Evolutionary conservation across 2,888 invertebrate genomes (phyloP).

Genomic region (Salpingus planirostris): DNA sequence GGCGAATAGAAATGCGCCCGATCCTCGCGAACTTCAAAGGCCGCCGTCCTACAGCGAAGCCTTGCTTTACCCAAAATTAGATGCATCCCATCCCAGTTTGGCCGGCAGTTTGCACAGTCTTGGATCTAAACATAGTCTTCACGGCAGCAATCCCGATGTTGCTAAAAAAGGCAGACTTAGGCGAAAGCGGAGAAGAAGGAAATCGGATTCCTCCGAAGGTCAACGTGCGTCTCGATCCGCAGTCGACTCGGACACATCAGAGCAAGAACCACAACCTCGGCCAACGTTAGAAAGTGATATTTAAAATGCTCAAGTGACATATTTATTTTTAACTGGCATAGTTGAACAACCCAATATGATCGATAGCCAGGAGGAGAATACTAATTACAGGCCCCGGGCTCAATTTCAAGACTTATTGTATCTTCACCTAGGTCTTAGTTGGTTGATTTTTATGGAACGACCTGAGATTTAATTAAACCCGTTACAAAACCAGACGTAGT

Average conservation of each 20-base stretch:
- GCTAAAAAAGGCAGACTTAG: slow-evolving; percentile 25
- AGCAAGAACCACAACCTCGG: slow-evolving; percentile 16
- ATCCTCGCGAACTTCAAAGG: slow-evolving; percentile 57
- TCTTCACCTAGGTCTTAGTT: too few relatives aligned
- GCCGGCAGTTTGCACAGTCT: slow-evolving; percentile 35
- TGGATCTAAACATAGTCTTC: slow-evolving; percentile 22
- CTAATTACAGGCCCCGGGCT: too few relatives aligned
- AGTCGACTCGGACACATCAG: slow-evolving; percentile 18
- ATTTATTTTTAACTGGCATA: slow-evolving; percentile 5
- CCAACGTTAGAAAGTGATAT: slow-evolving; percentile 30
- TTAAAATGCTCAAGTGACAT: slow-evolving; percentile 18
- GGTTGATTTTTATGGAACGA: too few relatives aligned
- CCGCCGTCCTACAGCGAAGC: slow-evolving; percentile 74
- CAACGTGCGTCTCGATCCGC: slow-evolving; percentile 22
- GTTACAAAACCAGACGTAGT: too few relatives aligned
- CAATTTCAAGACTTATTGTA: too few relatives aligned
- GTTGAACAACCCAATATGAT: too few relatives aligned
- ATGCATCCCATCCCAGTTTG: slow-evolving; percentile 47
- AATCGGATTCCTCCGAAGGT: slow-evolving; percentile 23
- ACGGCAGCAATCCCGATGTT: slow-evolving; percentile 29
- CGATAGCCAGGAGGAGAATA: too few relatives aligned
- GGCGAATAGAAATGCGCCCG: slow-evolving; percentile 51
- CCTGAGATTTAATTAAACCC: too few relatives aligned
- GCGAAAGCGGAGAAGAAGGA: slow-evolving; percentile 27
- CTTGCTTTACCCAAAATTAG: slow-evolving; percentile 61